These are phyloP conservation scores for Netelia melanura DNA, from an alignment of 2,888 invertebrate genomes.

Conservation along the genomic window DNA sequence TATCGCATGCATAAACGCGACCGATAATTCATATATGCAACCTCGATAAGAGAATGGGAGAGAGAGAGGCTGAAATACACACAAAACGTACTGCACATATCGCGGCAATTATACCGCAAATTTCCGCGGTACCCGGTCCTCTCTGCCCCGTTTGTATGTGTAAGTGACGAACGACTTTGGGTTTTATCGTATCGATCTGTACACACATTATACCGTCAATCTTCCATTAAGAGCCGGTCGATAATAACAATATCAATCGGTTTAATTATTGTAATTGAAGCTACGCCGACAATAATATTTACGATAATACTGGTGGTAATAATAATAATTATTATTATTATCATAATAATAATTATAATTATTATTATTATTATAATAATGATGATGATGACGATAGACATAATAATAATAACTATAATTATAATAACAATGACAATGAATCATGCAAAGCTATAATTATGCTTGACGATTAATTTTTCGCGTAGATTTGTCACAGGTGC, in stretches of 20 bases:
- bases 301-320: too few species aligned
- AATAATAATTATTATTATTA: too few species aligned
- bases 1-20: conserved; percentile 21
- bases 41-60: background rate
- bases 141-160: conserved; percentile 16
- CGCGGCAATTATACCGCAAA: conserved; percentile 41
- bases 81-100: background rate
- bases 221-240: conserved; percentile 1
- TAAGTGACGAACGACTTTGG: conserved; percentile 36
- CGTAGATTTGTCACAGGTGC: too few species aligned
- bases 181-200: conserved; percentile 32
- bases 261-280: background rate
- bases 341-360: too few species aligned
- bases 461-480: too few species aligned
- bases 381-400: too few species aligned
- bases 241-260: conserved; percentile 2
- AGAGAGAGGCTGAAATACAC: background rate
- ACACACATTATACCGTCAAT: conserved; percentile 15
- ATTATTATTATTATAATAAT: too few species aligned
- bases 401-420: too few species aligned
- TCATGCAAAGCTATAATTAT: too few species aligned
- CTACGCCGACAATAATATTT: too few species aligned
- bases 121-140: conserved; percentile 5
- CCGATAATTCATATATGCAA: conserved; percentile 17
- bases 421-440: too few species aligned